These are phyloP conservation scores for Boloria euphrosyne DNA, from an alignment of 2,888 invertebrate genomes.

Conservation along the genomic window DNA sequence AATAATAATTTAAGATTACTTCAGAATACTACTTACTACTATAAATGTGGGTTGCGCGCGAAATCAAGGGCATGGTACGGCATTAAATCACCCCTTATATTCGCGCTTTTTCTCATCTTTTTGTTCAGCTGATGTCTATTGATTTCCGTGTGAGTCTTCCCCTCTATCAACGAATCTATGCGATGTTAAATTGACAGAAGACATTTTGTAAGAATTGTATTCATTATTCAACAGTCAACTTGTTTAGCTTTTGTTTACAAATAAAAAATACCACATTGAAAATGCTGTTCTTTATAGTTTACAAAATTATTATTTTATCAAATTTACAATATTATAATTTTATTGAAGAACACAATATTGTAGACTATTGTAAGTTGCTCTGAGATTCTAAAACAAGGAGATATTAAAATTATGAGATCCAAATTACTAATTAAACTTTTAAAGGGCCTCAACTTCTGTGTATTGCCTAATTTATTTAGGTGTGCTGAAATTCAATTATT, in stretches of 20 bases:
- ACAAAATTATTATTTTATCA: too few relatives aligned
- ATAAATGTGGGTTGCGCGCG: slow-evolving; percentile 10
- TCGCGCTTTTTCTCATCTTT: slow-evolving; percentile 36
- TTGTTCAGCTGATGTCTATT: slow-evolving; percentile 29
- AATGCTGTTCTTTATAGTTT: not conserved
- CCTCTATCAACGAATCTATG: slow-evolving; percentile 18
- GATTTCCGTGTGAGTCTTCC: slow-evolving; percentile 25
- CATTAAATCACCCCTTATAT: slow-evolving; percentile 31
- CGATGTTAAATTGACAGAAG: slow-evolving; percentile 7
- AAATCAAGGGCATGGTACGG: slow-evolving; percentile 8
- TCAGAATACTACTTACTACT: too few relatives aligned
- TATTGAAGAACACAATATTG: too few relatives aligned
- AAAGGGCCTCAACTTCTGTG: too few relatives aligned
- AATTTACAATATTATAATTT: too few relatives aligned
- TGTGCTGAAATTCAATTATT: not conserved
- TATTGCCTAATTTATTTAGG: too few relatives aligned
- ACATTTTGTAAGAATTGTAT: not conserved
- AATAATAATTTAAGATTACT: not conserved
- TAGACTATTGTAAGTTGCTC: too few relatives aligned
- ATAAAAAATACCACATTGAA: not conserved
- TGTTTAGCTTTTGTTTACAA: too few relatives aligned
- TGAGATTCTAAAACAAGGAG: too few relatives aligned
- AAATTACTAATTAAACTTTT: too few relatives aligned
- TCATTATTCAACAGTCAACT: not conserved
- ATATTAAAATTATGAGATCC: too few relatives aligned